Base-by-base conservation (phyloP, 2,888 invertebrate genomes). In the Lasioglossum oenotherae region DNA sequence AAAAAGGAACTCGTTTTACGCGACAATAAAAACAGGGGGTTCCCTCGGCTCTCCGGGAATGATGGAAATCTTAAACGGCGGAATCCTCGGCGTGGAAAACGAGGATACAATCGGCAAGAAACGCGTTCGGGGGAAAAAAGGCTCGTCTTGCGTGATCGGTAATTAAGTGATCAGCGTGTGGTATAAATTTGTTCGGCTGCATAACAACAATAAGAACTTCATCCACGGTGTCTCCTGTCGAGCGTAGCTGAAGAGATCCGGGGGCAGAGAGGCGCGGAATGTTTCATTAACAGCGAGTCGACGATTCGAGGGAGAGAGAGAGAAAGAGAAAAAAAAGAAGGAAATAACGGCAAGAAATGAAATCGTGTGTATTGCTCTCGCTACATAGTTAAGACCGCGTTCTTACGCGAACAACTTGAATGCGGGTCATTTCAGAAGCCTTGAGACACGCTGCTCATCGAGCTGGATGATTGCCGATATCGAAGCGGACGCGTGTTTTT, bases 131-230 rank as follows among this genome's bases (percentile, higher is more conserved):
- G 3, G 5, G 16, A 41, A 71, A 76, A 78, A 84, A 78, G 49
- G 53, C 41, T 78, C 81, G 60, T 69, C 81, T 77, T 53, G 67
- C 69, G 16, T 38, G 72, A 16, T 27, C 49, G 19, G 44, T 71
- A 85, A 84, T 81, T 80, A 84, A 78, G 49, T 73, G 84, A 74
- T 72, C 75, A 23, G 64, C 10, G n/a, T 16, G 41, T 44, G n/a
- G 35, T 16, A n/a, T 27, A 49, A 38, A 60, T 77, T 75, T 49
- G 67, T 78, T 75, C n/a, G n/a, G 16, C 49, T 31, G 14, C 31
- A 38, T 81, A 57, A 31, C 27, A 67, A 46, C 2, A 23, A 64
- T 16, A 73, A 53, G 64, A 49, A 57, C 27, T 16, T 27, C 31
- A 57, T 71, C 14, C n/a, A n/a, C 44, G 31, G 57, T 57, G 41